A percentile compares a stretch with the other conserved stretches of the same genome.
Conservation (phyloP, 1,140 invertebrate species). For the Triops longicaudatus region DNA sequence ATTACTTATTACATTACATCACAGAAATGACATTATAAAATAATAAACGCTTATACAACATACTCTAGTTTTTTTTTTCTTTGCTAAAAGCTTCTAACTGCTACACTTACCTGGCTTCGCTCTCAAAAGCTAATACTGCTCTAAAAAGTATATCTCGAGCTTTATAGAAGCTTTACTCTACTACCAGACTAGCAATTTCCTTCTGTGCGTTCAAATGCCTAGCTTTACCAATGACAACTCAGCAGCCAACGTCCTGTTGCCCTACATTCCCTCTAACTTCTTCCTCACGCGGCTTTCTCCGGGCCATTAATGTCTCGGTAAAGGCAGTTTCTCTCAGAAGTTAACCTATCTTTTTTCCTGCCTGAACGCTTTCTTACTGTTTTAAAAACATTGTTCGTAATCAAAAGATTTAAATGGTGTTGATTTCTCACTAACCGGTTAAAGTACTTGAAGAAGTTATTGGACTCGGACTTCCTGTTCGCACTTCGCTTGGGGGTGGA, state of each 20-base stretch:
- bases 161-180: background rate
- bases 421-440: conserved; percentile 17
- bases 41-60: too few species aligned
- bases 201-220: background rate
- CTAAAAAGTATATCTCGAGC: too few species aligned
- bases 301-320: background rate
- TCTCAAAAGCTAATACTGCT: too few species aligned
- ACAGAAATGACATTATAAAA: background rate
- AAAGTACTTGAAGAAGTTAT: conserved; percentile 21
- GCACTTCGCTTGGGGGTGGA: background rate
- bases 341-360: too few species aligned
- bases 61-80: too few species aligned
- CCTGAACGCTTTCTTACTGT: too few species aligned
- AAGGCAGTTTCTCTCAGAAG: background rate
- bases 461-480: background rate
- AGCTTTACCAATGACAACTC: background rate
- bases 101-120: too few species aligned
- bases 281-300: background rate
- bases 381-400: too few species aligned
- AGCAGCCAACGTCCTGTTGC: background rate
- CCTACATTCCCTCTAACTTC: background rate
- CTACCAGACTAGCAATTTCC: background rate
- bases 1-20: background rate
- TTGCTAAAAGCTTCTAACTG: too few species aligned
- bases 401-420: background rate